Conservation (phyloP, 2,888 invertebrate species). For the Idaea biselata region DNA sequence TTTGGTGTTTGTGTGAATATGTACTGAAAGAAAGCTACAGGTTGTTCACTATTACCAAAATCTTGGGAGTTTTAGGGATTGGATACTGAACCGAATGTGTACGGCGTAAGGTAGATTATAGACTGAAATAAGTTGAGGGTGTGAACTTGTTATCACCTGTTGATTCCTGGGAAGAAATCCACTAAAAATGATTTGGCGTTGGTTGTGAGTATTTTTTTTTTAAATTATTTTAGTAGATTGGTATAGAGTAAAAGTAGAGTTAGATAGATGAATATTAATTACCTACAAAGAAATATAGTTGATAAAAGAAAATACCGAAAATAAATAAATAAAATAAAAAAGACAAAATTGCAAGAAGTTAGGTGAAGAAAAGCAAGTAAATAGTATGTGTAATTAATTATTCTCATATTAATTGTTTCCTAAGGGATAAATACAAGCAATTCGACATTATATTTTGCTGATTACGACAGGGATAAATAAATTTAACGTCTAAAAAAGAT, state of each 20-base stretch:
- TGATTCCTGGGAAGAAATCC: conserved; percentile 61
- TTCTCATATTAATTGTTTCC: too few species aligned
- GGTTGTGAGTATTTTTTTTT: conserved; percentile 57
- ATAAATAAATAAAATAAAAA: too few species aligned
- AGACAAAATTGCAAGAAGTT: too few species aligned
- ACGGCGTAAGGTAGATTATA: conserved; percentile 59
- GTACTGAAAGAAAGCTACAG: conserved; percentile 57
- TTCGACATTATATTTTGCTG: too few species aligned
- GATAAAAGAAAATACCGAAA: too few species aligned
- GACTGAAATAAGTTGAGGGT: conserved; percentile 49
- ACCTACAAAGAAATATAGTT: too few species aligned
- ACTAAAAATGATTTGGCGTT: conserved; percentile 68
- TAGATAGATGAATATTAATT: too few species aligned
- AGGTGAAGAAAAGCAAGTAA: too few species aligned
- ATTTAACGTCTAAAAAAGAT: too few species aligned
- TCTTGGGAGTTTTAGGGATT: conserved; percentile 36
- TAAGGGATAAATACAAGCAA: too few species aligned
- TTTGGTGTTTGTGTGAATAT: conserved; percentile 8
- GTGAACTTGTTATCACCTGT: conserved; percentile 73
- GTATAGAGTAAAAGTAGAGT: not conserved
- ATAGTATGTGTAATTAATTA: too few species aligned
- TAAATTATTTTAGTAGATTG: not conserved
- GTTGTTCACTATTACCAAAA: conserved; percentile 53
- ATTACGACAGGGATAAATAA: too few species aligned
- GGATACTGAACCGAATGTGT: conserved; percentile 57